phyloP scores from a whole-genome alignment of 2,888 invertebrate species.

The Diaphora mendica region DNA sequence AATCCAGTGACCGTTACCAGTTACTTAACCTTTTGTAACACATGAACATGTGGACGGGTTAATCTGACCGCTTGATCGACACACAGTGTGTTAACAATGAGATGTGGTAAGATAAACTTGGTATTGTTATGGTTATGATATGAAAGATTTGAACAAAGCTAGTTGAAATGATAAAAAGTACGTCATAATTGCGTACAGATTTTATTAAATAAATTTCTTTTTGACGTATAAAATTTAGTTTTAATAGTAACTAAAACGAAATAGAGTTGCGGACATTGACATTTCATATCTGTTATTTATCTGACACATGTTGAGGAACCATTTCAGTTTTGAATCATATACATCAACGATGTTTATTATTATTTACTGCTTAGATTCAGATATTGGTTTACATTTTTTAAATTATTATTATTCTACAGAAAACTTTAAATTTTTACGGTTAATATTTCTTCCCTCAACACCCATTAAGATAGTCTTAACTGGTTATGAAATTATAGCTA shows the following conservation, averaged over 20 bases:
- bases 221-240: background rate
- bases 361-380: background rate
- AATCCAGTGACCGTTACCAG: conserved; percentile 44
- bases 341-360: background rate
- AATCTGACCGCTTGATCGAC: background rate
- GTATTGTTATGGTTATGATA: background rate
- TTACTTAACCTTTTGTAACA: conserved; percentile 41
- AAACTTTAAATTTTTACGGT: background rate
- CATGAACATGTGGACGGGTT: conserved; percentile 22
- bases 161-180: background rate
- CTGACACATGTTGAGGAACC: background rate
- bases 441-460: background rate
- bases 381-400: background rate
- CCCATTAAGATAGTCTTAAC: background rate
- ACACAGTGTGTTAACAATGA: background rate
- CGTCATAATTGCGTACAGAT: background rate
- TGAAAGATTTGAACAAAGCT: background rate
- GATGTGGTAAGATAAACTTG: background rate
- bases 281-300: background rate
- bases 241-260: background rate
- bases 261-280: background rate
- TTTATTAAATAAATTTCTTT: background rate
- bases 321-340: background rate
- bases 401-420: background rate
- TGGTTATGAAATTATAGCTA: background rate